phyloP scores from a whole-genome alignment of 2,888 invertebrate genomes.

The Erpobdella octoculata region DNA sequence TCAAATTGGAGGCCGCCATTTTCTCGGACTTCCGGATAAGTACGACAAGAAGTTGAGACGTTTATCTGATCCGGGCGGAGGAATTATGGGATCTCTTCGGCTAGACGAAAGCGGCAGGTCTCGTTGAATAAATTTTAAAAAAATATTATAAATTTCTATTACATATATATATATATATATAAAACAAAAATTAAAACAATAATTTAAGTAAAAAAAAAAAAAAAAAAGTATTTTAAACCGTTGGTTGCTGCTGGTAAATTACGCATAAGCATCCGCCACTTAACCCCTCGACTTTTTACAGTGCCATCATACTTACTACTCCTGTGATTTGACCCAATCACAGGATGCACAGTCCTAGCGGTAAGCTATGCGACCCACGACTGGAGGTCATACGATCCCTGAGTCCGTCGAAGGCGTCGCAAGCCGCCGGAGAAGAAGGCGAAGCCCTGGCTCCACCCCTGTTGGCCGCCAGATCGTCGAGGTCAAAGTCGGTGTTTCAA shows the following conservation, averaged over 20 bases:
- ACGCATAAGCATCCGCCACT: neutral
- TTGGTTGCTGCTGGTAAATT: no score
- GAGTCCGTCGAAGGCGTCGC: constrained; percentile 25
- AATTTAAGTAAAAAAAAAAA: no score
- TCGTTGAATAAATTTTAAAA: neutral
- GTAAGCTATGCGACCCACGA: constrained; percentile 29
- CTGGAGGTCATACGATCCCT: constrained; percentile 28
- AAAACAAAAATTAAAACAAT: neutral
- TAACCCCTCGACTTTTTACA: no score
- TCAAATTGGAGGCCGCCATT: neutral
- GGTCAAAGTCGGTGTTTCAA: constrained; percentile 23
- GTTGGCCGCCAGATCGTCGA: constrained; percentile 13
- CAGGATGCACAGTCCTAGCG: constrained; percentile 21
- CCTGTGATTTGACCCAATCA: no score
- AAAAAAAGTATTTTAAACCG: no score
- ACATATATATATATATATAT: neutral
- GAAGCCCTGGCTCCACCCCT: constrained; percentile 17
- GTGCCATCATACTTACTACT: no score
- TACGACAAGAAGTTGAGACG: constrained; percentile 21
- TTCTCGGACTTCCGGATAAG: neutral
- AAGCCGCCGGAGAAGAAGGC: constrained; percentile 24
- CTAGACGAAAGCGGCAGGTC: neutral
- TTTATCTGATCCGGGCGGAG: constrained; percentile 27
- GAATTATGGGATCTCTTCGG: constrained; percentile 6
- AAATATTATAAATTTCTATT: neutral